Evolutionary conservation across 2,888 invertebrate species (phyloP), one percentile per base, ranked within the genome.

Genomic region (Caenorhabditis plicata): DNA sequence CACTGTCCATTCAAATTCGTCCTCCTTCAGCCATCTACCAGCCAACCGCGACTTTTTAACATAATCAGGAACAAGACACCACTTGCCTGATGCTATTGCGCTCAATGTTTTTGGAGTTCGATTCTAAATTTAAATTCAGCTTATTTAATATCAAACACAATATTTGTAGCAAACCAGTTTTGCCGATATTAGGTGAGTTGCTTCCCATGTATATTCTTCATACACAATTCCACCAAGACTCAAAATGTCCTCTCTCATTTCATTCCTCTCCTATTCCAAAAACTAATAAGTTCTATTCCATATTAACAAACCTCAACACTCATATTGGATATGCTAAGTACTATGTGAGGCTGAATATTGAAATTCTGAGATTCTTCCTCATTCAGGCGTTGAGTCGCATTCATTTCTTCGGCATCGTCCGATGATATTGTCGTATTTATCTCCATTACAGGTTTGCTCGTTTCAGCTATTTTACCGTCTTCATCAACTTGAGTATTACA

Each of bases 41-140:
- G 43, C 50, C 3, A 23, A 22, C 5, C 23, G 17, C 23, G 49
- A 41, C 9, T 43, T 31, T 5, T 4, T 20, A 2, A 61, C 27
- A 41, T 55, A 61, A 4, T 61, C 50, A n/a, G 51, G 47, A 9
- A 43, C 29, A 9, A 61, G 46, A 36, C 61, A 61, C 61, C 61
- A 61, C 32, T 39, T 43, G 11, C 61, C 61, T 9, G 54, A 50
- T 3, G 61, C 54, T 8, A 61, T 48, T 2, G 46, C 26, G 25
- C 54, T 29, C 8, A 61, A 29, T 2, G 42, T 46, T 32, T 61
- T 61, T 11, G 50, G 46, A 0, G 51, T 35, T 40, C 61, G 22
- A 36, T 26, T 45, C 45, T 42, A 29, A 8, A 42, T 25, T 25
- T 11, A 27, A 27, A 7, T 27, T 9, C 29, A 27, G 29, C 29